These are phyloP conservation scores for Neocloeon triangulifer DNA, from an alignment of 1,140 invertebrate genomes.

Conservation along the genomic window DNA sequence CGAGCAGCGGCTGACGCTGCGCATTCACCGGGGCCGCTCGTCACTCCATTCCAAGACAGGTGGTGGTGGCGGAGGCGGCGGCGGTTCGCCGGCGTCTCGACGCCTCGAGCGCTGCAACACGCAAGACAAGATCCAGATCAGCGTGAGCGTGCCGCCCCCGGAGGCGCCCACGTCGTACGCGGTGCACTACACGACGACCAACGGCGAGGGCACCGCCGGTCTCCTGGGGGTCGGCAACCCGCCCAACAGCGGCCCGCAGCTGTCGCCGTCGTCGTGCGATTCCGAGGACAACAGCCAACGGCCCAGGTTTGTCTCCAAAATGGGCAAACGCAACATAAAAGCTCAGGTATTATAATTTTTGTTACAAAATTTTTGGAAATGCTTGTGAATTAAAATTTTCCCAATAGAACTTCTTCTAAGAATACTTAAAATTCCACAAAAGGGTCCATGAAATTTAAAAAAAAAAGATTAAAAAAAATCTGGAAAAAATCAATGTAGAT, in stretches of 20 bases:
- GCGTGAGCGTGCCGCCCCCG: background rate
- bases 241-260: background rate
- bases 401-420: no score
- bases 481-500: no score
- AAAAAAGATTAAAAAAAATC: no score
- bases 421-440: no score
- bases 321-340: conserved; percentile 69
- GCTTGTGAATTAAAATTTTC: no score
- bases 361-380: no score
- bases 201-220: background rate
- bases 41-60: conserved; percentile 13
- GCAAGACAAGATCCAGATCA: background rate
- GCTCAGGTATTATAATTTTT: no score
- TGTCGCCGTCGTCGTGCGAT: background rate
- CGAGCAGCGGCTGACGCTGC: conserved; percentile 67
- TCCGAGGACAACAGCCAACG: background rate
- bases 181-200: conserved; percentile 2
- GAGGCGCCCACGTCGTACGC: conserved; percentile 1
- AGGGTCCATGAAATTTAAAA: no score
- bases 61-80: conserved; percentile 5
- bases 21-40: conserved; percentile 67
- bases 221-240: background rate
- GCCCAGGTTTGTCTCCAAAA: conserved; percentile 30
- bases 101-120: background rate
- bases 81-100: conserved; percentile 14